phyloP scores from a whole-genome alignment of 2,888 invertebrate genomes.

The Pedicia rivosa region DNA sequence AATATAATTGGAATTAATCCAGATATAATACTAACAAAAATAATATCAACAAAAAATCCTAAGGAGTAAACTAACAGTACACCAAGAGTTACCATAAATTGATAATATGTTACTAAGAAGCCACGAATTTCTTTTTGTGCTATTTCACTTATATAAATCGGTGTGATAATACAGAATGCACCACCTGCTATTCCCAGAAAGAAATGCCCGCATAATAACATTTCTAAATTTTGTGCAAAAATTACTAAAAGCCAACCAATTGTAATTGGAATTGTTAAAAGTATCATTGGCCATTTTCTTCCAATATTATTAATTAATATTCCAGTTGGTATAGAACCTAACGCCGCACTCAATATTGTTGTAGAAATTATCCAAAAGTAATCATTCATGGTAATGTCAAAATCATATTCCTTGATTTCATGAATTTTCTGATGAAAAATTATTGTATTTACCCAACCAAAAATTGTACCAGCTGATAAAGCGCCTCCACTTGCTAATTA shows the following conservation, averaged over 20 bases:
- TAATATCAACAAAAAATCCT: conserved; percentile 27
- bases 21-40: conserved; percentile 22
- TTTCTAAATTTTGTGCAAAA: conserved; percentile 43
- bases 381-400: conserved; percentile 31
- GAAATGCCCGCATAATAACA: conserved; percentile 26
- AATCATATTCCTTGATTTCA: conserved; percentile 31
- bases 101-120: conserved; percentile 63
- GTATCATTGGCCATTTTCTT: conserved; percentile 41
- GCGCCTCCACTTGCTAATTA: conserved; percentile 63
- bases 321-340: conserved; percentile 48
- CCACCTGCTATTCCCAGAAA: conserved; percentile 39
- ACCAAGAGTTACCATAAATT: conserved; percentile 60
- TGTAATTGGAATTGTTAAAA: conserved; percentile 42
- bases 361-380: conserved; percentile 50
- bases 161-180: conserved; percentile 62
- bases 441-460: conserved; percentile 61
- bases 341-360: conserved; percentile 45
- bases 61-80: conserved; percentile 53
- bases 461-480: conserved; percentile 54
- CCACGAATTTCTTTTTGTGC: conserved; percentile 67
- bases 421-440: conserved; percentile 26
- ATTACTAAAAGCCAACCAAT: conserved; percentile 59
- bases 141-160: conserved; percentile 64
- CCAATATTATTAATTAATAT: conserved; percentile 44
- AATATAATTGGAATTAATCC: conserved; percentile 38